Base-by-base conservation (phyloP, 2,888 invertebrate species). In the Drepana falcataria region DNA sequence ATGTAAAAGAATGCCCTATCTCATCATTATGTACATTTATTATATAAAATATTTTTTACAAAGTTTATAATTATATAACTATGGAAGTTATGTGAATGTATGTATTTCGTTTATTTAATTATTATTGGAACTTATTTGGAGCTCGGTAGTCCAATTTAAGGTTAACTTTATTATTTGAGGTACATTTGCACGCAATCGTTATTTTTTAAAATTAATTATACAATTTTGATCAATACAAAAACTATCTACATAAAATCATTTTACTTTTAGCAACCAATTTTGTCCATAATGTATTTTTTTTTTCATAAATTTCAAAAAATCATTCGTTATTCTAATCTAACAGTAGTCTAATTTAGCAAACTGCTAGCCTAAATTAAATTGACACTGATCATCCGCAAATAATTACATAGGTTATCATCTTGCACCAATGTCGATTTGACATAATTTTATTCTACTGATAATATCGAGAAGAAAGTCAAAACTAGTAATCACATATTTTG, bases 361-460 rank as follows among this genome's bases (percentile, higher is more conserved):
- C 48, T 41, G 35, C 55, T 66, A 63, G 9, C 51, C 51, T 55
- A 59, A 59, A 64, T 57, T 57, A 71, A 74, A 75, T 76, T 77
- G 71, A 73, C 72, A 65, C 62, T 62, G 61, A 56, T 49, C 62
- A 56, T 65, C 55, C 58, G 61, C 54, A 44, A 52, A 58, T n/a
- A 53, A 48, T 21, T 60, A 52, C 64, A 44, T 64, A 81, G 71
- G 83, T 81, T 84, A 89, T 89, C 88, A 89, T 80, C 88, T 88
- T 63, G 71, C 67, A 75, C 66, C 64, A 58, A 63, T 62, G 53
- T 72, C 58, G 51, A 69, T 66, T 71, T 72, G 65, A 57, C 64
- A 60, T 61, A 61, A 63, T 56, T 57, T 52, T 57, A 64, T 59
- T 49, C 59, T 71, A 66, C 55, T 71, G 66, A 66, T 65, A 65